phyloP scores from a whole-genome alignment of 2,888 invertebrate species.

The Branchipolynoe longqiensis region DNA sequence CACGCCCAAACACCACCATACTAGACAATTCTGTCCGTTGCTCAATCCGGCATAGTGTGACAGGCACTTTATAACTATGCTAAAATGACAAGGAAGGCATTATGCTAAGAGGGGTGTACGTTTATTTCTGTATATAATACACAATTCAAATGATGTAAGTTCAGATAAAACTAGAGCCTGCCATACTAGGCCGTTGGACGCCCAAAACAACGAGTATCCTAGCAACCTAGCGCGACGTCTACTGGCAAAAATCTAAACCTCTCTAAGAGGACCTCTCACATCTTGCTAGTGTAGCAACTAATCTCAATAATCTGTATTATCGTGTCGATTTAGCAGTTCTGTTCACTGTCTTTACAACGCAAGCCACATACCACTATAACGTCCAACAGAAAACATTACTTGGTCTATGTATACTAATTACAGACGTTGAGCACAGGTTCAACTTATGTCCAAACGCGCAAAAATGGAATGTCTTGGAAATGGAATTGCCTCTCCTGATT shows the following conservation, averaged over 20 bases:
- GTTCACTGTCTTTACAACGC: slow-evolving; percentile 3
- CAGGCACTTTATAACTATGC: too few relatives aligned
- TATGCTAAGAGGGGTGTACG: slow-evolving; percentile 24
- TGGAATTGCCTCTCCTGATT: slow-evolving; percentile 42
- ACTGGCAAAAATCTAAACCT: slow-evolving; percentile 25
- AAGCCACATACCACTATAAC: slow-evolving; percentile 24
- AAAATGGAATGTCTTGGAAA: slow-evolving; percentile 54
- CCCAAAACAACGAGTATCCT: slow-evolving; percentile 30
- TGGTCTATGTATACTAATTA: slow-evolving; percentile 1
- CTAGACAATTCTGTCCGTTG: too few relatives aligned
- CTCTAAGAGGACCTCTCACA: neutral
- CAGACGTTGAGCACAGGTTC: slow-evolving; percentile 44
- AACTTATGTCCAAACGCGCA: slow-evolving; percentile 44
- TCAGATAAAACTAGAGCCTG: slow-evolving; percentile 32
- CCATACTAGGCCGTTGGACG: slow-evolving; percentile 16
- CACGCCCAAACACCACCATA: too few relatives aligned
- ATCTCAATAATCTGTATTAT: slow-evolving; percentile 10
- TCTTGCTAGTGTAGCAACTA: slow-evolving; percentile 13
- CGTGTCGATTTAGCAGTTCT: slow-evolving; percentile 40
- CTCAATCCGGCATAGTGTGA: too few relatives aligned
- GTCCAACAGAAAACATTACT: slow-evolving; percentile 26
- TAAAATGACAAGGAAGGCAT: neutral
- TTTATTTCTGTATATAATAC: slow-evolving; percentile 46
- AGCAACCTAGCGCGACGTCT: slow-evolving; percentile 44
- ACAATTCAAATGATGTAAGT: slow-evolving; percentile 51